phyloP scores from a whole-genome alignment of 2,113 vertebrate species.

The Hippocampus abdominalis region DNA sequence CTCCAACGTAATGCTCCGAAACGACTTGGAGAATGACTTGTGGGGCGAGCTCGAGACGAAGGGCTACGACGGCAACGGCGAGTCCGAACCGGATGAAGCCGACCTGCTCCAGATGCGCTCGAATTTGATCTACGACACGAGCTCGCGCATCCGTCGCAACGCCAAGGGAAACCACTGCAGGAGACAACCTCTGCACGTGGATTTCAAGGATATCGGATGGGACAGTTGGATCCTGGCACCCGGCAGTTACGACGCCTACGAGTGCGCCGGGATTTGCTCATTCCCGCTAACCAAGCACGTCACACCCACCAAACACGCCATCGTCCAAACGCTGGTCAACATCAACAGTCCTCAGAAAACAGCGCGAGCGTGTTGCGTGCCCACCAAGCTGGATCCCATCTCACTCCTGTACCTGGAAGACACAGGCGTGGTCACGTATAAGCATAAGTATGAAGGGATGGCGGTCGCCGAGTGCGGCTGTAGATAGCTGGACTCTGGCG shows the following conservation, averaged over 20 bases:
- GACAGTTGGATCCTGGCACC: constrained; percentile 97
- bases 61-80: constrained; percentile 44
- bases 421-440: constrained; percentile 94
- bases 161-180: constrained; percentile 96
- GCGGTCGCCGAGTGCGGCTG: constrained; percentile 95
- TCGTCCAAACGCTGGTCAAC: constrained; percentile 88
- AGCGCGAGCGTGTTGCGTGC: constrained; percentile 89
- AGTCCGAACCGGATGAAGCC: constrained; percentile 78
- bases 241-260: constrained; percentile 86
- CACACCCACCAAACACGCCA: constrained; percentile 93
- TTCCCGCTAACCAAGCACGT: constrained; percentile 91
- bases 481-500: constrained; percentile 78
- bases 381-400: constrained; percentile 94
- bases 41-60: constrained; percentile 57
- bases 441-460: constrained; percentile 98
- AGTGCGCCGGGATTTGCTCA: constrained; percentile 85
- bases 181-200: constrained; percentile 86
- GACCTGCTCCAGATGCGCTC: constrained; percentile 92
- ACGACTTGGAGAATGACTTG: constrained; percentile 63
- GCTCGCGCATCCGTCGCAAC: constrained; percentile 87
- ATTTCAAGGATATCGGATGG: constrained; percentile 99
- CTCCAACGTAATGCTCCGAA: constrained; percentile 62
- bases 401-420: constrained; percentile 92
- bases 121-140: constrained; percentile 92
- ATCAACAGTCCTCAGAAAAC: constrained; percentile 90